Base-by-base conservation (phyloP, 2,888 invertebrate species). In the Perithous albicinctus region DNA sequence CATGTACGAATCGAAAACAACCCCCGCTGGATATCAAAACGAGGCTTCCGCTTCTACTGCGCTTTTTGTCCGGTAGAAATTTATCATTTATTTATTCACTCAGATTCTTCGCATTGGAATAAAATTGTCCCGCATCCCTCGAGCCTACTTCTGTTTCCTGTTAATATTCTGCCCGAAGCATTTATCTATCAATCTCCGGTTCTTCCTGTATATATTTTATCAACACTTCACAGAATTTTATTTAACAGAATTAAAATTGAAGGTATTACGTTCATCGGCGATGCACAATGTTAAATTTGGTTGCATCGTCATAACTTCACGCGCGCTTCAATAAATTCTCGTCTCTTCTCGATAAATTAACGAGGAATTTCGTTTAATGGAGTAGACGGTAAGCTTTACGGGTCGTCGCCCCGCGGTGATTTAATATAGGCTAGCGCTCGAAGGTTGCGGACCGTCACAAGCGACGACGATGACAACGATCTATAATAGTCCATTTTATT, bases 351-450 rank as follows among this genome's bases (percentile, higher is more conserved):
- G 23, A 77, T 73, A 46, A 67, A 77, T 81, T 69, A 73, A 67
- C 43, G 35, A 61, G 73, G 54, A 67, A 81, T 81, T 81, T 77
- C 54, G 67, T 64, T 80, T 38, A 80, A 77, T 67, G 43, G 48
- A 63, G 67, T 51, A 12, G 29, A 72, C 32, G 29, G 38, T 15
- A 38, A 46, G 32, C 32, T 67, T 54, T 26, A 18, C 54, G 15
- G 35, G 32, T 67, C 72, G 48, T 48, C 64, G n/a, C 70, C 59
- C 56, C 56, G n/a, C n/a, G 56, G 46, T 41, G 35, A 54, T 51
- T 72, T 66, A 48, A 75, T 75, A 4, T 43, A 15, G 46, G 12
- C 43, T 12, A 26, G 23, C 54, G 29, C 29, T 56, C n/a, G 29
- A 29, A 23, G 54, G n/a, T 26, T 29, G 29, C 54, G 54, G 29